Evolutionary conservation across 2,888 invertebrate species (phyloP).

Genomic region (Meiosimyza decipiens): DNA sequence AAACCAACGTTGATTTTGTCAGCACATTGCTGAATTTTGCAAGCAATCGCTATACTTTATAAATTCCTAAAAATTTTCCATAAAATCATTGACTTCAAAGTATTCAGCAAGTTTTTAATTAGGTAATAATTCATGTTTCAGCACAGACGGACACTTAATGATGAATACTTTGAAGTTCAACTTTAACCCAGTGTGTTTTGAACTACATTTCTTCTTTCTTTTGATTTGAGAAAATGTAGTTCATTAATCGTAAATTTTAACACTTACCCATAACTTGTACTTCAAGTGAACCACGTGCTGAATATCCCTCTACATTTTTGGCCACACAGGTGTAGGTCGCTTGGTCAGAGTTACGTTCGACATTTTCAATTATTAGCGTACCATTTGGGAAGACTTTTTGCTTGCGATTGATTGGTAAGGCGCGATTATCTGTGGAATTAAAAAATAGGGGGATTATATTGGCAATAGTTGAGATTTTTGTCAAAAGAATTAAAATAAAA

Average conservation of each 20-base stretch:
- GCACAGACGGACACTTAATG: slow-evolving; percentile 24
- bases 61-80: background rate
- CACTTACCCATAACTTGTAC: slow-evolving; percentile 97
- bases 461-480: too few relatives aligned
- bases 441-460: too few relatives aligned
- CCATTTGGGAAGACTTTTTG: slow-evolving; percentile 95
- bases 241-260: slow-evolving; percentile 26
- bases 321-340: slow-evolving; percentile 95
- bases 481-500: too few relatives aligned
- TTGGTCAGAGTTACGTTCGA: slow-evolving; percentile 91
- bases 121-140: background rate
- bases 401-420: slow-evolving; percentile 92
- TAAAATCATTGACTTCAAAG: background rate
- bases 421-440: slow-evolving; percentile 74
- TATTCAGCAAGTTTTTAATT: background rate
- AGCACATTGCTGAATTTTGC: slow-evolving; percentile 32
- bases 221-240: slow-evolving; percentile 20
- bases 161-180: background rate
- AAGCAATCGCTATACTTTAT: background rate
- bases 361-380: slow-evolving; percentile 92
- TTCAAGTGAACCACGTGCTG: slow-evolving; percentile 87
- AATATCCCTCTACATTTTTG: slow-evolving; percentile 90
- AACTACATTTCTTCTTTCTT: background rate
- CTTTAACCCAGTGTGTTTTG: slow-evolving; percentile 10
- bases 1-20: slow-evolving; percentile 53